A percentile compares a stretch with the other conserved stretches of the same genome.
Conservation (phyloP, 2,113 vertebrate genomes). For the Clinocottus analis region DNA sequence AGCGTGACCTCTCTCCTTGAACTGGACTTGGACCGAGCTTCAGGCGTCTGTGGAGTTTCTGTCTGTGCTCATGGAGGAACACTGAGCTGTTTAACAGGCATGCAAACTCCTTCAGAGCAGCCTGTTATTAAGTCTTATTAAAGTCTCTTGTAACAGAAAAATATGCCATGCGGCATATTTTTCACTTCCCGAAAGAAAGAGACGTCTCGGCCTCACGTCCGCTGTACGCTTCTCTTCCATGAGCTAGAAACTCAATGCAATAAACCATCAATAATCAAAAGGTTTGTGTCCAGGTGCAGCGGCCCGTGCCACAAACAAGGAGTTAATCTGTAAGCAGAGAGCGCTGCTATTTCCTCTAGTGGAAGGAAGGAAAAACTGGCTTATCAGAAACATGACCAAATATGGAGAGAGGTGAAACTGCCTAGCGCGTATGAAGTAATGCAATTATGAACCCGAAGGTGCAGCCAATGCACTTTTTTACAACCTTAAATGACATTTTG, state of each 20-base stretch:
- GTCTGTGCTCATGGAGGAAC: slow-evolving; percentile 31
- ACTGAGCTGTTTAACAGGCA: not conserved
- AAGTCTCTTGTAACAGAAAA: not conserved
- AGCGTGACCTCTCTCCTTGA: slow-evolving; percentile 63
- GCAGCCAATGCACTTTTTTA: slow-evolving; percentile 39
- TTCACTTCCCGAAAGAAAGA: not conserved
- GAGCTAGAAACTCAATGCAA: not conserved
- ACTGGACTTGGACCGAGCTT: slow-evolving; percentile 21
- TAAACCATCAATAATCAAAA: not conserved
- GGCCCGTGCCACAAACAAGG: slow-evolving; percentile 17
- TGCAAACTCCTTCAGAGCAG: not conserved
- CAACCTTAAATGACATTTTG: not conserved
- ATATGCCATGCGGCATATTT: not conserved
- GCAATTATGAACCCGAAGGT: slow-evolving; percentile 54
- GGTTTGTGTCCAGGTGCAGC: not conserved
- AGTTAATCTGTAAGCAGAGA: slow-evolving; percentile 79
- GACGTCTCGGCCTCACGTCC: not conserved
- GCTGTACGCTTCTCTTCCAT: not conserved
- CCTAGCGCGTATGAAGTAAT: slow-evolving; percentile 66
- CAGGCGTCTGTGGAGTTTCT: slow-evolving; percentile 33
- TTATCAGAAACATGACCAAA: slow-evolving; percentile 84
- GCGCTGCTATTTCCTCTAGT: slow-evolving; percentile 57
- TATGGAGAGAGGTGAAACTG: slow-evolving; percentile 83
- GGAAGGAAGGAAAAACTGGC: slow-evolving; percentile 82
- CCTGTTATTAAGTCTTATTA: slow-evolving; percentile 8